Base-by-base conservation (phyloP, 2,113 vertebrate species). In the Mus spicilegus region DNA sequence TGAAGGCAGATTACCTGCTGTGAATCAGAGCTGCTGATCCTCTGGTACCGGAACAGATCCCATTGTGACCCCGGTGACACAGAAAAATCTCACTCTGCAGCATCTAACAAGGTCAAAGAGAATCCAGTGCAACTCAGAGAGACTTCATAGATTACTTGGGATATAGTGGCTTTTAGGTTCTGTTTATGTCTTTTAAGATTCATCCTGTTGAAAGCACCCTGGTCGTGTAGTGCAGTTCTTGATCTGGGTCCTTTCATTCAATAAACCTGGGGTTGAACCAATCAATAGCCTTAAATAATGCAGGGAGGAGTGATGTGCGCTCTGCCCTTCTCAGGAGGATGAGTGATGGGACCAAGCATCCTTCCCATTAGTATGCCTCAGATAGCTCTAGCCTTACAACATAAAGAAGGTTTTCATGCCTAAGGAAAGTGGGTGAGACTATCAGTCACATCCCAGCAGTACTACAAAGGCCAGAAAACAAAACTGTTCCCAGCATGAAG, bases 211-310 rank as follows among this genome's bases (percentile, higher is more conserved):
- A 89, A 70, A 94, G 65, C 39, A 93, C n/a, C 13, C 39, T 76
- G 42, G 72, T 63, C 73, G 82, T 69, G 36, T 7, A 92, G 78
- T 92, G 36, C 33, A 73, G 51, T 54, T 90, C 36, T 65, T 73
- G 33, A 80, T 65, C 39, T 58, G 46, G 4, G 36, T 61, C n/a
- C 12, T 82, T 94, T 87, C 56, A 70, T 81, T 92, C 93, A 88
- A 72, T 76, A 87, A 81, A 85, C n/a, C n/a, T 89, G 36, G 61
- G 65, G 28, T 42, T 33, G 56, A 85, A 26, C 1, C 72, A 30
- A 89, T 73, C 76, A 13, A 88, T 20, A 88, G 72, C 54, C n/a
- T 61, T 96, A 91, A 96, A 72, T 85, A 80, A 93, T 14, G 24
- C 56, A 72, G 87, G 65, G 63, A 77, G 84, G 95, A 87, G 81